phyloP scores from a whole-genome alignment of 2,797 vertebrate species.

The Galaxias olidus region DNA sequence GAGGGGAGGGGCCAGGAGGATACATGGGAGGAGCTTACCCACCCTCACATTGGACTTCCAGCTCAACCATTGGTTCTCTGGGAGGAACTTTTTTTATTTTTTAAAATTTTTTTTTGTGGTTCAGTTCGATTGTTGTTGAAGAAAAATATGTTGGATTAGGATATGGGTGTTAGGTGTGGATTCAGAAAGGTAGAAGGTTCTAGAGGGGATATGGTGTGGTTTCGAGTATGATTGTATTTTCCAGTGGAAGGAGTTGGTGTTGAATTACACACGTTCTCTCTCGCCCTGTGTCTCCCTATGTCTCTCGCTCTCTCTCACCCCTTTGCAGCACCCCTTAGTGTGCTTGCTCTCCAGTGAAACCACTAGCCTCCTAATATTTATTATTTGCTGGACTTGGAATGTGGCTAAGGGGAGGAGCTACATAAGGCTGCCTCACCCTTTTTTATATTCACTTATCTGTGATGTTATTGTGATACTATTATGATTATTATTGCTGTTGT shows the following conservation, averaged over 20 bases:
- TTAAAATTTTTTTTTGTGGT: conserved; percentile 22
- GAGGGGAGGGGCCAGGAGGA: conserved; percentile 8
- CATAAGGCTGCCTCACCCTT: conserved; percentile 13
- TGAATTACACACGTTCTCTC: conserved; percentile 19
- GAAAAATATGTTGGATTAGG: conserved; percentile 29
- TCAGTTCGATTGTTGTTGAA: conserved; percentile 12
- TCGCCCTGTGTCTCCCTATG: too few species aligned
- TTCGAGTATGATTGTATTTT: conserved; percentile 16
- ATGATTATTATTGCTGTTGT: too few species aligned
- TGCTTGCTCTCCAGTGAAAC: conserved; percentile 15
- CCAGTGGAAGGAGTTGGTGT: conserved; percentile 4
- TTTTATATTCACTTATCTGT: conserved; percentile 26
- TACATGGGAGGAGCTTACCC: background rate
- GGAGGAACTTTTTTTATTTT: too few species aligned
- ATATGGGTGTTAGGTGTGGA: background rate
- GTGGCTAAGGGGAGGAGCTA: background rate
- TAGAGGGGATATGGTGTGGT: conserved; percentile 19
- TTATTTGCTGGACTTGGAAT: conserved; percentile 38
- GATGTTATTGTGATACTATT: conserved; percentile 5
- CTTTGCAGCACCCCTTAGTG: too few species aligned
- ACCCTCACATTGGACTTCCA: conserved; percentile 37
- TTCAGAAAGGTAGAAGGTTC: background rate
- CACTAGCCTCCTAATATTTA: conserved; percentile 44
- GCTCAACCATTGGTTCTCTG: conserved; percentile 15
- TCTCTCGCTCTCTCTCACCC: conserved; percentile 14